Percentiles rank a stretch among this genome's conserved stretches.
Conservation (phyloP, 2,113 vertebrate genomes). For the Mormyrus iriodes region DNA sequence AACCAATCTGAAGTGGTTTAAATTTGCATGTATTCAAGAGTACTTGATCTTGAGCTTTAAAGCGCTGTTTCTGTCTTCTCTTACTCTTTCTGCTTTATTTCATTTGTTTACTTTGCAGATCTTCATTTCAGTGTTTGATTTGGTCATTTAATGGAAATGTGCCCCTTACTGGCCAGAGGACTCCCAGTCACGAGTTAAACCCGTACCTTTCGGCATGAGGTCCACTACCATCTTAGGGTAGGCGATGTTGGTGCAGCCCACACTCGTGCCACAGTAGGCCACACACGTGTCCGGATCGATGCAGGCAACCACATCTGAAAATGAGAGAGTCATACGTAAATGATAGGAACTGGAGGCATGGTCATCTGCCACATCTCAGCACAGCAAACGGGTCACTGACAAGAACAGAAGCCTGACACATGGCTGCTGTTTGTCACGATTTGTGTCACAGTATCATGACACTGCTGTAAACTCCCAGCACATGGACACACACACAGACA, state of each 20-base stretch:
- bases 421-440: neutral
- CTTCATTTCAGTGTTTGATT: neutral
- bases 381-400: neutral
- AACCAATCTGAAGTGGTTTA: neutral
- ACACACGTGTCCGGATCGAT: slow-evolving; percentile 64
- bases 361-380: neutral
- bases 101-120: neutral
- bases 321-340: neutral
- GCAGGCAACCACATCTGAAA: slow-evolving; percentile 79
- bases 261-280: slow-evolving; percentile 60
- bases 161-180: neutral
- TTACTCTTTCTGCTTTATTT: neutral
- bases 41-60: neutral
- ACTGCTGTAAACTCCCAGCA: neutral
- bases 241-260: slow-evolving; percentile 88
- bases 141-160: neutral
- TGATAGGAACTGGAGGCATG: neutral
- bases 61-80: too few relatives aligned
- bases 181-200: slow-evolving; percentile 7
- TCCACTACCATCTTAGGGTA: slow-evolving; percentile 85
- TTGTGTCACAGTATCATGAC: neutral
- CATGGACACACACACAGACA: neutral
- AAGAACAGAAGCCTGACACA: neutral
- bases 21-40: neutral
- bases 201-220: slow-evolving; percentile 85